phyloP scores from a whole-genome alignment of 2,797 vertebrate genomes.

The Pachyuromys duprasi region DNA sequence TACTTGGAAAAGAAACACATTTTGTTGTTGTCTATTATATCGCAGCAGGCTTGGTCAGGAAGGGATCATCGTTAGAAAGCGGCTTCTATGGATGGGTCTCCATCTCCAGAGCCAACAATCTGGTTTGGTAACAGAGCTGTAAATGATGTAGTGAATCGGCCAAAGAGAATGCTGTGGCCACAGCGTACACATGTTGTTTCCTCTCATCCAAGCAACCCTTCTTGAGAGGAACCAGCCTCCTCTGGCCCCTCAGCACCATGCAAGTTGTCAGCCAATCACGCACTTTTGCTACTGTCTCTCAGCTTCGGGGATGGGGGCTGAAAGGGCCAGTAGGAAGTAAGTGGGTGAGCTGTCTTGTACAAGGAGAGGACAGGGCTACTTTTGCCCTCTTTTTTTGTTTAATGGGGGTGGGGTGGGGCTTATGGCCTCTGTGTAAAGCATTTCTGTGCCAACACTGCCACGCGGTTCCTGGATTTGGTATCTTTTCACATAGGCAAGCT shows the following conservation, averaged over 20 bases:
- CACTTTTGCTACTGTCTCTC: background rate
- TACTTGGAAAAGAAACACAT: background rate
- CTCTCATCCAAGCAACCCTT: background rate
- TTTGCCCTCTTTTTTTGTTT: background rate
- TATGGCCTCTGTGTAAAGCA: background rate
- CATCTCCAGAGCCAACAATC: background rate
- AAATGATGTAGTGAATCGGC: background rate
- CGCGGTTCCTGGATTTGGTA: rapidly evolving
- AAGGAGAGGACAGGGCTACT: background rate
- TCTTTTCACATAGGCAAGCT: background rate
- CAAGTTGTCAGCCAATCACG: too few relatives aligned
- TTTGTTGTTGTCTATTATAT: background rate
- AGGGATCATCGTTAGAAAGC: background rate
- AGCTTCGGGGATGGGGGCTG: background rate
- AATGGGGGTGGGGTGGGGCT: background rate
- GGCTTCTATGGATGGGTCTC: background rate
- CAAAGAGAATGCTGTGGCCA: background rate
- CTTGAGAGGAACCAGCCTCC: background rate
- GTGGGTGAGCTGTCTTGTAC: background rate
- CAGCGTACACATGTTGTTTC: background rate
- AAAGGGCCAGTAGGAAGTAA: too few relatives aligned
- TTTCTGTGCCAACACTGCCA: background rate
- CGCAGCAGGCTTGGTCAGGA: too few relatives aligned
- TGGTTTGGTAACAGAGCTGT: background rate
- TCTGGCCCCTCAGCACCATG: background rate